These are phyloP conservation scores for Ascaphus truei DNA, from an alignment of 2,113 vertebrate genomes.

Conservation along the genomic window DNA sequence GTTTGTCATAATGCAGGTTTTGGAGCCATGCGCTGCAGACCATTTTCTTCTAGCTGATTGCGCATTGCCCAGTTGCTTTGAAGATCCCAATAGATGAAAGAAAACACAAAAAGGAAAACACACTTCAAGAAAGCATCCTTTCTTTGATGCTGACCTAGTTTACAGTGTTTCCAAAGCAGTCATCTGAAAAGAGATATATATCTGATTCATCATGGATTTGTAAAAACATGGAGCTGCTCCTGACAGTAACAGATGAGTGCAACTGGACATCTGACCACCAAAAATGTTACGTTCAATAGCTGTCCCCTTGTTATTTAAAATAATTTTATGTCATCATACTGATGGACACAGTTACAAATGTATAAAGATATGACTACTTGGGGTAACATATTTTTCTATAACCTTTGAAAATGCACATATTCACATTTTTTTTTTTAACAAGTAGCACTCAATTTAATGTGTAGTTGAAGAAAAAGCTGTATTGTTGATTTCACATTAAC, in stretches of 20 bases:
- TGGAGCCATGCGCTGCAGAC: background rate
- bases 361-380: background rate
- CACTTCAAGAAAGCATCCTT: background rate
- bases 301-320: background rate
- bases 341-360: background rate
- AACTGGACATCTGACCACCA: slow-evolving; percentile 12
- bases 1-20: background rate
- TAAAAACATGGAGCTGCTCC: background rate
- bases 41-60: background rate
- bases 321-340: background rate
- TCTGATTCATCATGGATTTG: background rate
- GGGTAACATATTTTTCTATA: background rate
- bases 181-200: background rate
- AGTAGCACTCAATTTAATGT: background rate
- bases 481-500: slow-evolving; percentile 7
- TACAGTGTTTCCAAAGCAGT: background rate
- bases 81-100: slow-evolving; percentile 1
- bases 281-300: background rate
- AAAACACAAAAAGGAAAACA: background rate
- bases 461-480: background rate
- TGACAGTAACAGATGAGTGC: background rate
- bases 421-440: background rate
- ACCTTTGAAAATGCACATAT: background rate
- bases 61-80: slow-evolving; percentile 23
- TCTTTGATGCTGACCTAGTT: slow-evolving; percentile 10